A percentile compares a stretch with the other conserved stretches of the same genome.
Conservation (phyloP, 2,113 vertebrate genomes). For the Fukomys damarensis region DNA sequence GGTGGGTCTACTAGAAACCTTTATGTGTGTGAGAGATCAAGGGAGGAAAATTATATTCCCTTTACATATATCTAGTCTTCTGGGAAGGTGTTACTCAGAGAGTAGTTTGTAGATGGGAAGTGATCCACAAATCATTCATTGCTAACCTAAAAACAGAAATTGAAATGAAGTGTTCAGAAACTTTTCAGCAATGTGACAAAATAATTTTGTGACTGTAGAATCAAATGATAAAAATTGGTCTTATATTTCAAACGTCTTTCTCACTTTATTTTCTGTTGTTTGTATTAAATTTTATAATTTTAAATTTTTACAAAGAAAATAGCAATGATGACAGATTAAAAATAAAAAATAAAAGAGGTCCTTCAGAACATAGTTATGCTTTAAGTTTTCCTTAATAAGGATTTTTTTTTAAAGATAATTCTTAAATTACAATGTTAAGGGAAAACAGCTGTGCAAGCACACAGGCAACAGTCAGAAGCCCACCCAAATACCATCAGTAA, state of each 20-base stretch:
- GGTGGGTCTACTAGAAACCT: neutral
- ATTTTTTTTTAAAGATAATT: neutral
- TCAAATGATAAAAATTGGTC: constrained; percentile 13
- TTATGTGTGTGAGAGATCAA: neutral
- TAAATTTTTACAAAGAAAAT: constrained; percentile 13
- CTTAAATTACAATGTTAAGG: neutral
- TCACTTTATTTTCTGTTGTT: constrained; percentile 28
- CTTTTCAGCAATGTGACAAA: neutral
- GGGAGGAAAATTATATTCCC: neutral
- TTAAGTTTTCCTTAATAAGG: neutral
- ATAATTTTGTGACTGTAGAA: constrained; percentile 14
- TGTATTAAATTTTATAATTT: neutral
- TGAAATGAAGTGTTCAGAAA: constrained; percentile 35
- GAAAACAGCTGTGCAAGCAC: too few species aligned
- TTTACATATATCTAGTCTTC: neutral
- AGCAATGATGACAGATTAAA: neutral
- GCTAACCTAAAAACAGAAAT: neutral
- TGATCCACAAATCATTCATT: neutral
- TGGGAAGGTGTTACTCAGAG: neutral
- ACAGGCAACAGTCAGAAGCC: too few species aligned
- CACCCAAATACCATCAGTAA: too few species aligned
- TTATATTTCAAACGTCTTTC: neutral
- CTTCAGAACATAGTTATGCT: neutral
- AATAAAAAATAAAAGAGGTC: constrained; percentile 16
- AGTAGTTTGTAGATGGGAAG: neutral